These are phyloP conservation scores for Azemiops feae DNA, from an alignment of 2,113 vertebrate species.

Conservation along the genomic window DNA sequence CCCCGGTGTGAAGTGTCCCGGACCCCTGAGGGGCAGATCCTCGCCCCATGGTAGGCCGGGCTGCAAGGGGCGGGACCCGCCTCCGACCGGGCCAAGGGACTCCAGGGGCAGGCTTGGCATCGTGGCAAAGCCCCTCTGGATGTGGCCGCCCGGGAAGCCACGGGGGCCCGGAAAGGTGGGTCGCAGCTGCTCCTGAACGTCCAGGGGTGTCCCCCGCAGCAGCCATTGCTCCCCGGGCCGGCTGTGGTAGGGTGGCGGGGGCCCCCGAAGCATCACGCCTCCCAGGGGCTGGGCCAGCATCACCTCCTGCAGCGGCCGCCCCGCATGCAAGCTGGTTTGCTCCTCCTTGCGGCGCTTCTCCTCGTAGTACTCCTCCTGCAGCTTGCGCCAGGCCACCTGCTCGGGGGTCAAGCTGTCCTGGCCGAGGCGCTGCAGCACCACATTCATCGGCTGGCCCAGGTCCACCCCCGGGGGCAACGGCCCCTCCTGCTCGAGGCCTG, in stretches of 20 bases:
- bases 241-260: conserved; percentile 95
- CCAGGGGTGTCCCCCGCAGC: conserved; percentile 70
- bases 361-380: conserved; percentile 96
- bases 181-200: conserved; percentile 50
- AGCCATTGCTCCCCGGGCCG: conserved; percentile 89
- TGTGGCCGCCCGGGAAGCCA: conserved; percentile 83
- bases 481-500: conserved; percentile 79
- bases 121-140: conserved; percentile 78
- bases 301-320: conserved; percentile 82
- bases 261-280: conserved; percentile 87
- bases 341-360: conserved; percentile 95
- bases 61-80: conserved; percentile 78
- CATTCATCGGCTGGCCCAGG: conserved; percentile 83
- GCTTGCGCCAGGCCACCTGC: conserved; percentile 94
- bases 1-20: conserved; percentile 77
- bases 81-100: conserved; percentile 76
- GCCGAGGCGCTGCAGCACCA: conserved; percentile 80
- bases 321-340: conserved; percentile 76
- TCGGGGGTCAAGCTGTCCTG: conserved; percentile 90
- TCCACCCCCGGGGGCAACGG: conserved; percentile 76
- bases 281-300: conserved; percentile 81
- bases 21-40: conserved; percentile 83
- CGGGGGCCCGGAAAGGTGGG: conserved; percentile 77
- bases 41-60: conserved; percentile 88
- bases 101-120: conserved; percentile 85